phyloP scores from a whole-genome alignment of 2,113 vertebrate species.

The Willisornis vidua region DNA sequence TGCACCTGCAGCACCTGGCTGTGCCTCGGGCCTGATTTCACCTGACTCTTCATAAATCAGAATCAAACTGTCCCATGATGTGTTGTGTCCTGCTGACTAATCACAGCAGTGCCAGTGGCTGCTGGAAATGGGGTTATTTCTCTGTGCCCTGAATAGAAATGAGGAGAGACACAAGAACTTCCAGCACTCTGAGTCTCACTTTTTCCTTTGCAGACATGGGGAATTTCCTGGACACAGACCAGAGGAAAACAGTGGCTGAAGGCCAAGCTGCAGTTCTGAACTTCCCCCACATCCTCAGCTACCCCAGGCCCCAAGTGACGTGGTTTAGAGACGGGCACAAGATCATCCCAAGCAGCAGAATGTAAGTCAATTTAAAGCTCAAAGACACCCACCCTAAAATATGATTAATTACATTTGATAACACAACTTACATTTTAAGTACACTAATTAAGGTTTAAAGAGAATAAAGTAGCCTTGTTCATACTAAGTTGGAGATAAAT shows the following conservation, averaged over 20 bases:
- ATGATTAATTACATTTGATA: conserved; percentile 1
- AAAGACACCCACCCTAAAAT: background rate
- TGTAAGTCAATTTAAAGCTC: conserved; percentile 80
- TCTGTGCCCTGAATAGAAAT: background rate
- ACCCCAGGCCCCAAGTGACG: conserved; percentile 86
- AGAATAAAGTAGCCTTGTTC: background rate
- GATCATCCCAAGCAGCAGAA: conserved; percentile 89
- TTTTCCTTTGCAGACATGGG: conserved; percentile 83
- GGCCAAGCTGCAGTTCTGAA: conserved; percentile 86
- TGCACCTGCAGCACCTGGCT: background rate
- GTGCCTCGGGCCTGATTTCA: background rate
- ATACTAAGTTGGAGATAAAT: background rate
- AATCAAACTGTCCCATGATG: background rate
- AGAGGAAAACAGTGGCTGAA: conserved; percentile 78
- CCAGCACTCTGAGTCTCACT: background rate
- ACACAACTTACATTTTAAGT: background rate
- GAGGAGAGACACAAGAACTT: background rate
- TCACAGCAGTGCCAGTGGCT: background rate
- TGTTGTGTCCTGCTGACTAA: background rate
- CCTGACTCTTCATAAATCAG: background rate
- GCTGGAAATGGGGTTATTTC: background rate
- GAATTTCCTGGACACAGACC: conserved; percentile 78
- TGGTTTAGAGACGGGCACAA: conserved; percentile 97
- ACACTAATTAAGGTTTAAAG: conserved; percentile 32
- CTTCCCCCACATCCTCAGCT: conserved; percentile 78